Evolutionary conservation across 1,140 invertebrate species (phyloP).

Genomic region (Bursaphelenchus mucronatus): DNA sequence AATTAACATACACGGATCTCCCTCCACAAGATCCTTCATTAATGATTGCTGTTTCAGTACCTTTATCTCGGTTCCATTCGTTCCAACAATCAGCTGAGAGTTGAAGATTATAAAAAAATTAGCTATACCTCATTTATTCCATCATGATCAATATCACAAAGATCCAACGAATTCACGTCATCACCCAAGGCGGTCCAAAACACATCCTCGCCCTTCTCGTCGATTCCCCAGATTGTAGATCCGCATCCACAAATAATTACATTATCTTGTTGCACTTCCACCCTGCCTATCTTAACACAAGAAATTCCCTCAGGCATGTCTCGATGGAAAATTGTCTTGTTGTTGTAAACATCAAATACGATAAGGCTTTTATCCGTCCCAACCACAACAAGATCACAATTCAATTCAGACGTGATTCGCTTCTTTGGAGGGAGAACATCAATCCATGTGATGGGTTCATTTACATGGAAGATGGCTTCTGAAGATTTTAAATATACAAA

Average conservation of each 20-base stretch:
- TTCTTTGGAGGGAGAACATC: slow-evolving; percentile 13
- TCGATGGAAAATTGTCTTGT: slow-evolving; percentile 27
- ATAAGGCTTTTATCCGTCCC: slow-evolving; percentile 25
- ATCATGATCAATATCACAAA: slow-evolving; percentile 46
- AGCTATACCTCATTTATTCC: slow-evolving; percentile 35
- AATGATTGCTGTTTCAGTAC: slow-evolving; percentile 43
- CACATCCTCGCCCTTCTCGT: slow-evolving; percentile 21
- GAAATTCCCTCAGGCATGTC: slow-evolving; percentile 30
- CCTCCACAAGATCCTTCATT: slow-evolving; percentile 38
- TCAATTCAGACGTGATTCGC: neutral
- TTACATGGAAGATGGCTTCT: slow-evolving; percentile 27
- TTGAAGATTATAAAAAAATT: slow-evolving; percentile 15
- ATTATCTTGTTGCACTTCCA: slow-evolving; percentile 12
- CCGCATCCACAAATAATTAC: slow-evolving; percentile 27
- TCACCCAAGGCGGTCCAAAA: slow-evolving; percentile 29
- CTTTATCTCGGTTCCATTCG: slow-evolving; percentile 45
- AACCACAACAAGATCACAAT: slow-evolving; percentile 25
- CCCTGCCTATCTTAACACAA: slow-evolving; percentile 18
- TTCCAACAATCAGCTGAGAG: slow-evolving; percentile 39
- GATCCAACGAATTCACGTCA: slow-evolving; percentile 16
- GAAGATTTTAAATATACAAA: slow-evolving; percentile 7
- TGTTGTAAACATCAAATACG: slow-evolving; percentile 26
- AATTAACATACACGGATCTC: slow-evolving; percentile 36
- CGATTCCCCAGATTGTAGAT: slow-evolving; percentile 30
- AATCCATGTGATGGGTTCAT: slow-evolving; percentile 20